phyloP scores from a whole-genome alignment of 2,888 invertebrate species.

The Sphaerophoria taeniata region DNA sequence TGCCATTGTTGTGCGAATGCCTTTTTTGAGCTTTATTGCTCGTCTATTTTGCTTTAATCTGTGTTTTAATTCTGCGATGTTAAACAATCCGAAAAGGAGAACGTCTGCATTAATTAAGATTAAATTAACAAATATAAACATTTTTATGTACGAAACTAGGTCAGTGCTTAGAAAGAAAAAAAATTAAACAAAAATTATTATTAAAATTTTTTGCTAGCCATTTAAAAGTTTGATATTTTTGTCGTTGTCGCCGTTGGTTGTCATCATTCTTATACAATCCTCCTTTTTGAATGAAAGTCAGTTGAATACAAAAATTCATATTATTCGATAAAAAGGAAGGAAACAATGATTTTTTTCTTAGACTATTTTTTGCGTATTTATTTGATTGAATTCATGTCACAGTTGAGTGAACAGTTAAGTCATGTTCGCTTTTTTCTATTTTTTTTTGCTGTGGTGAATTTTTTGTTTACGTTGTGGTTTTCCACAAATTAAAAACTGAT shows the following conservation, averaged over 20 bases:
- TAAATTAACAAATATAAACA: conserved; percentile 65
- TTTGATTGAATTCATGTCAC: conserved; percentile 55
- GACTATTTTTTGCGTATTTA: conserved; percentile 1
- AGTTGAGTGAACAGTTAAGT: conserved; percentile 53
- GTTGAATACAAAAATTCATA: no score
- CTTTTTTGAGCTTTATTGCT: not conserved
- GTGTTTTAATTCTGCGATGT: conserved; percentile 51
- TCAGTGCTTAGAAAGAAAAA: conserved; percentile 47
- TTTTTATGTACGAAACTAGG: conserved; percentile 62
- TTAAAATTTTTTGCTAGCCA: not conserved
- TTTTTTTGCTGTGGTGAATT: conserved; percentile 22
- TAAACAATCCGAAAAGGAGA: conserved; percentile 70
- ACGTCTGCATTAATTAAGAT: conserved; percentile 75
- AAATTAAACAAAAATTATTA: conserved; percentile 24
- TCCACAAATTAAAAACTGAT: not conserved
- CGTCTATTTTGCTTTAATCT: conserved; percentile 17
- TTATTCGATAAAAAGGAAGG: no score
- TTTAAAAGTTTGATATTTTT: no score
- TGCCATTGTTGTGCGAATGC: conserved; percentile 46
- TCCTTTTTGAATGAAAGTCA: no score
- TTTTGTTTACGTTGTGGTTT: not conserved
- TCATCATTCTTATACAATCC: not conserved
- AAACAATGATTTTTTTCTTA: conserved; percentile 10
- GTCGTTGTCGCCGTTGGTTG: no score
- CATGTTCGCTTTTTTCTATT: conserved; percentile 28